Evolutionary conservation across 53 echinoderm and acorn worm genomes (phyloP).

Genomic region (Paracentrotus lividus): DNA sequence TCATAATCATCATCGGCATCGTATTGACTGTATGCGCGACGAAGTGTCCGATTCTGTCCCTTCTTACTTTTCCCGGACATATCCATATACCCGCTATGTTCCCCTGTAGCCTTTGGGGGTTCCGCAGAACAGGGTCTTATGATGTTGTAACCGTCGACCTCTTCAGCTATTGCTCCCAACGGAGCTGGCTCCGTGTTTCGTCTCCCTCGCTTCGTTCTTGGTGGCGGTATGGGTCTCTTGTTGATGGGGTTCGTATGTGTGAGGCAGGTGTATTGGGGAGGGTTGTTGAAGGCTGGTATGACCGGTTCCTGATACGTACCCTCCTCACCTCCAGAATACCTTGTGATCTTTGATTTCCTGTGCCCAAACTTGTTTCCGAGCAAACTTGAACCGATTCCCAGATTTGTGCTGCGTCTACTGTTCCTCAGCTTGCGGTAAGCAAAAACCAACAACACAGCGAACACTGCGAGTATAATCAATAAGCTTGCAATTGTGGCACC

Average conservation of each 20-base stretch:
- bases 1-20: constrained; percentile 60
- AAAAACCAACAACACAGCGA: constrained; percentile 54
- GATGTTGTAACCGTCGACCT: constrained; percentile 36
- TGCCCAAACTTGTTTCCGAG: constrained; percentile 39
- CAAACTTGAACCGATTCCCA: constrained; percentile 47
- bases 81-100: constrained; percentile 51
- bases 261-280: constrained; percentile 65
- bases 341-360: constrained; percentile 35
- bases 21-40: constrained; percentile 38
- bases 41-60: not conserved
- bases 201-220: constrained; percentile 59
- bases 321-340: constrained; percentile 57
- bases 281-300: constrained; percentile 48
- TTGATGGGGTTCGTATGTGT: constrained; percentile 35
- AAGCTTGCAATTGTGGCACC: constrained; percentile 52
- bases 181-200: constrained; percentile 56
- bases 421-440: constrained; percentile 42
- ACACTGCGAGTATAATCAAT: not conserved
- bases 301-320: constrained; percentile 62
- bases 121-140: constrained; percentile 51
- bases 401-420: not conserved
- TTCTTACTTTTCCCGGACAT: constrained; percentile 61
- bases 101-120: not conserved
- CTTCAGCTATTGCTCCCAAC: constrained; percentile 23
- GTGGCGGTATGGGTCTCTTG: constrained; percentile 62